Evolutionary conservation across 2,113 vertebrate genomes (phyloP).

Genomic region (Lepisosteus osseus): DNA sequence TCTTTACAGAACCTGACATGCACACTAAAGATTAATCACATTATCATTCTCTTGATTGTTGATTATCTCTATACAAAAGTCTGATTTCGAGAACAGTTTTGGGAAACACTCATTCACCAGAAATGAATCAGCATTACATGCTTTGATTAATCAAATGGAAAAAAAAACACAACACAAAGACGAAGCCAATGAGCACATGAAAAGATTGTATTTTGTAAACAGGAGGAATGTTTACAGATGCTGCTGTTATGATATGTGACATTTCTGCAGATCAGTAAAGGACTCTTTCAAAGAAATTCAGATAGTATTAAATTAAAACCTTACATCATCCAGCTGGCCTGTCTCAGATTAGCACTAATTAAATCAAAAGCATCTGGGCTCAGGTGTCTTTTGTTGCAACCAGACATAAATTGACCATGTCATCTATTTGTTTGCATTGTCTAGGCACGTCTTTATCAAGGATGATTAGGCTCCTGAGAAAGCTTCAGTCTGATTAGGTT

Average conservation of each 20-base stretch:
- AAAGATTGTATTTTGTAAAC: background rate
- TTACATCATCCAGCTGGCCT: conserved; percentile 9
- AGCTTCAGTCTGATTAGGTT: too few species aligned
- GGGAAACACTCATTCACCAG: too few species aligned
- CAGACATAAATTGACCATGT: background rate
- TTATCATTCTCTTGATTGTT: too few species aligned
- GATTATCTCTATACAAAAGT: too few species aligned
- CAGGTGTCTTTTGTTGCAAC: background rate
- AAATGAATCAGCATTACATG: too few species aligned
- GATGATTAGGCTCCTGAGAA: background rate
- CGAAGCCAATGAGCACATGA: too few species aligned
- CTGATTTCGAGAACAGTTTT: too few species aligned
- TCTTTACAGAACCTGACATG: too few species aligned
- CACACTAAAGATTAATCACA: too few species aligned
- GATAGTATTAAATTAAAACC: conserved; percentile 10
- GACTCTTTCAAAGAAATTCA: conserved; percentile 4
- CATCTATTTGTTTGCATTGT: background rate
- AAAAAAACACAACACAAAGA: too few species aligned
- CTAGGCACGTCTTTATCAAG: background rate
- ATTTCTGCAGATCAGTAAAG: conserved; percentile 8
- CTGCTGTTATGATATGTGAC: background rate
- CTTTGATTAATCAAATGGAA: too few species aligned
- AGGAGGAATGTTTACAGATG: conserved; percentile 1
- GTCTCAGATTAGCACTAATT: conserved; percentile 19
- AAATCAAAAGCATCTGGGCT: background rate